Conservation (phyloP, 2,888 invertebrate genomes). For the Heteromyza rotundicornis region DNA sequence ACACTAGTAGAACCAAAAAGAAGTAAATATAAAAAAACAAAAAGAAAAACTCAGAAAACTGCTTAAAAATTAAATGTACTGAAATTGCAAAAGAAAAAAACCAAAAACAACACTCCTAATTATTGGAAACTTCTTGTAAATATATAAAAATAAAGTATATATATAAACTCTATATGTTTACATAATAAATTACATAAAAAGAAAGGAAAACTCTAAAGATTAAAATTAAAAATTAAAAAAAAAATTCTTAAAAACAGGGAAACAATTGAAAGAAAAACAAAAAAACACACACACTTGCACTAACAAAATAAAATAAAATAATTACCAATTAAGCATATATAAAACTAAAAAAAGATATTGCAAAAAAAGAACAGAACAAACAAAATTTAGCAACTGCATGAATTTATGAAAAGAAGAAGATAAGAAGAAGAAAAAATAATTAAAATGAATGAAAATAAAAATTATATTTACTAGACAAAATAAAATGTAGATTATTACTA, state of each 20-base stretch:
- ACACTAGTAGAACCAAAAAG: slow-evolving; percentile 6
- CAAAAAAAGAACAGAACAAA: slow-evolving; percentile 33
- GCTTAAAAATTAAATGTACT: slow-evolving; percentile 3
- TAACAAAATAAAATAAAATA: neutral
- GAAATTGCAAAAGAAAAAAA: slow-evolving; percentile 23
- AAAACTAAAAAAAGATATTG: slow-evolving; percentile 18
- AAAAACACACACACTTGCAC: slow-evolving; percentile 26
- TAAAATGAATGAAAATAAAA: slow-evolving; percentile 28
- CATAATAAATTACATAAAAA: slow-evolving; percentile 26
- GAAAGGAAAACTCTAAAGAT: slow-evolving; percentile 30
- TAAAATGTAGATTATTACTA: slow-evolving; percentile 20
- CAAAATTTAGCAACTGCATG: slow-evolving; percentile 54
- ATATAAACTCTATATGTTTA: neutral
- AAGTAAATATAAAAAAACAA: slow-evolving; percentile 23
- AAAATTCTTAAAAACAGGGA: slow-evolving; percentile 49
- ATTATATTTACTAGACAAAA: slow-evolving; percentile 48
- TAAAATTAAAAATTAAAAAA: slow-evolving; percentile 10
- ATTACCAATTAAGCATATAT: slow-evolving; percentile 11
- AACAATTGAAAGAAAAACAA: slow-evolving; percentile 54
- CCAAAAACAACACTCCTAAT: too few species aligned
- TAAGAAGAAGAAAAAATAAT: slow-evolving; percentile 36
- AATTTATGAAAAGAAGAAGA: slow-evolving; percentile 49
- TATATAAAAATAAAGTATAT: neutral
- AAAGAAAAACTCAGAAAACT: slow-evolving; percentile 14
- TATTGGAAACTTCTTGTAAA: too few species aligned